Base-by-base conservation (phyloP, 2,888 invertebrate species). In the Diarsia mendica region DNA sequence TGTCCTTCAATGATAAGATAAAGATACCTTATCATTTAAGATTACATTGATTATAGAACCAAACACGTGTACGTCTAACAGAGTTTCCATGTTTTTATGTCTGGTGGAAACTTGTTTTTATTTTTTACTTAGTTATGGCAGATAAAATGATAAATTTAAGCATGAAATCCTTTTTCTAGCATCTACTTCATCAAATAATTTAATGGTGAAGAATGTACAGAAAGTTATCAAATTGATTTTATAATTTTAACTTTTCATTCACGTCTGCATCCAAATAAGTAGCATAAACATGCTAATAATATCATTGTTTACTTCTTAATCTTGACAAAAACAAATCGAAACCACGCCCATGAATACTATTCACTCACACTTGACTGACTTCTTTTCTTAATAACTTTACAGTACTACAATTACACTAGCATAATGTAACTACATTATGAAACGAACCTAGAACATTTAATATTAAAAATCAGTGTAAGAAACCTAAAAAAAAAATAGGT, bases 1-100 rank as follows among this genome's bases (percentile, higher is more conserved):
- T 46, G 28, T 64, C 81, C 75, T 79, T 79, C 51, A 48, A 67
- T 65, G 82, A 79, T 79, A 67, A 81, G 58, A 60, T 49, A 75
- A n/a, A 39, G 55, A 74, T 80, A 80, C 13, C 23, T 55, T 80
- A 81, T 80, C 63, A 64, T 64, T 53, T 67, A 58, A 67, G 75
- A 67, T 64, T 48, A 81, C 48, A 8, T 49, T 51, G 55, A 67
- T 80, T 64, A 64, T 13, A 55, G 49, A 53, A 39, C n/a, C 15
- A 82, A 60, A 53, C 44, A 67, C 23, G 75, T 75, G 51, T 60
- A 46, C 2, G 44, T n/a, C n/a, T 67, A 63, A 63, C 39, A 48
- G 28, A 4, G 18, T 64, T 55, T 65, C 33, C n/a, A 46, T 33
- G n/a, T 28, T 58, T 48, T 20, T 44, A 10, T 28, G 49, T 77